Conservation (phyloP, 37 sponge, comb jelly and placozoan species). For the Crambe crambe region DNA sequence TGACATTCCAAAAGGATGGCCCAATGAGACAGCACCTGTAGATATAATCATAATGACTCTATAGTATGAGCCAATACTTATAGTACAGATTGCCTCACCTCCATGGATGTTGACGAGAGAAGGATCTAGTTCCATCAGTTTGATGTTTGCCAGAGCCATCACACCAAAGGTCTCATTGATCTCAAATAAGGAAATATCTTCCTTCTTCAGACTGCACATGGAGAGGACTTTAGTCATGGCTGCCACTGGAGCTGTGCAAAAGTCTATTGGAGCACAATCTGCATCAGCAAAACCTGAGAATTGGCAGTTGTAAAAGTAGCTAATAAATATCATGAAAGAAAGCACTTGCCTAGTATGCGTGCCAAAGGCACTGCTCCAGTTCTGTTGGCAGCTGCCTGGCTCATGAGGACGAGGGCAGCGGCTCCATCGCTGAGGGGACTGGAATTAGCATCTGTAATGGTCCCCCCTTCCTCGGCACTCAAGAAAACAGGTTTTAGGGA, state of each 20-base stretch:
- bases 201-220: constrained; percentile 66
- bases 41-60: too few relatives aligned
- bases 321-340: too few relatives aligned
- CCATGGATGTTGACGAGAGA: constrained; percentile 78
- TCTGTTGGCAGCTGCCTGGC: constrained; percentile 49
- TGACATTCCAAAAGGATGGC: constrained; percentile 97
- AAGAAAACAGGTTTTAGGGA: constrained; percentile 83
- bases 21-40: constrained; percentile 93
- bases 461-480: constrained; percentile 77
- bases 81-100: constrained; percentile 24
- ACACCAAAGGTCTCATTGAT: constrained; percentile 98
- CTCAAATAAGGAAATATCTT: constrained; percentile 89
- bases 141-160: constrained; percentile 90
- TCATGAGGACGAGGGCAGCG: constrained; percentile 96
- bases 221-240: constrained; percentile 83
- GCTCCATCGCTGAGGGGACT: constrained; percentile 96
- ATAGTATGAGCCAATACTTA: neutral
- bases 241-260: constrained; percentile 94
- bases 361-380: constrained; percentile 79
- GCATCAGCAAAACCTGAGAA: constrained; percentile 88
- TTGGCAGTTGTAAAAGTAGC: too few relatives aligned
- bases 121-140: constrained; percentile 81
- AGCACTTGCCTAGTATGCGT: constrained; percentile 78
- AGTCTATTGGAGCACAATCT: constrained; percentile 95
- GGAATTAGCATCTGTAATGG: constrained; percentile 96